Evolutionary conservation across 2,888 invertebrate genomes (phyloP), one percentile per base, ranked within the genome.

Genomic region (Chymomyza fuscimana): DNA sequence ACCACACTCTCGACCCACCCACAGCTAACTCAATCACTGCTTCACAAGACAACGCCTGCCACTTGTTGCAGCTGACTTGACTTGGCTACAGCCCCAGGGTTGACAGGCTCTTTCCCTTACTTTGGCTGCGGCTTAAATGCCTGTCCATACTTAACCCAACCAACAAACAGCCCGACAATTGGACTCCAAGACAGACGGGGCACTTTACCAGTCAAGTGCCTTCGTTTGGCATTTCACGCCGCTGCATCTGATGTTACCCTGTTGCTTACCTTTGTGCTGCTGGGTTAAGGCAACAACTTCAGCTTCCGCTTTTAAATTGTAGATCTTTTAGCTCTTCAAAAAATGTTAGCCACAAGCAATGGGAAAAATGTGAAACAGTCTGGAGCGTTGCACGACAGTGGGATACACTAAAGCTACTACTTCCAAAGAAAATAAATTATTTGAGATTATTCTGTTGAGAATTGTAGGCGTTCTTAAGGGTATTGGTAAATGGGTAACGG

Each of bases 21-120:
- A 54, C 19, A 25, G 15, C 75, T 86, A 83, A 83, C 83, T 83
- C 83, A 83, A 83, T 83, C 83, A 83, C 72, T 36, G 60, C n/a
- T 29, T 66, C 63, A 65, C 59, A 67, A 52, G 58, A 25, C 25
- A 52, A 15, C 63, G 46, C 50, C 12, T 19, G 40, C 10, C 66
- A 29, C 72, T 52, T 63, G 67, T 59, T 56, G 52, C 29, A 59
- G 56, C 65, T 51, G 32, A 32, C 32, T 62, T 40, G 67, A 22
- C 36, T 22, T 22, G 40, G 50, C 22, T 15, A 22, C 50, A 15
- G 63, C 25, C n/a, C 15, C 15, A 46, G 63, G 25, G 68, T 36
- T 29, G 46, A 52, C 25, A 40, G n/a, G 65, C 46, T 12, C n/a
- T 15, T 15, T 52, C 16, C 25, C 25, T 15, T 63, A 4, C 12